Percentiles rank a stretch among this genome's conserved stretches.
Conservation (phyloP, 2,797 vertebrate genomes). For the Catostomus latipinnis region DNA sequence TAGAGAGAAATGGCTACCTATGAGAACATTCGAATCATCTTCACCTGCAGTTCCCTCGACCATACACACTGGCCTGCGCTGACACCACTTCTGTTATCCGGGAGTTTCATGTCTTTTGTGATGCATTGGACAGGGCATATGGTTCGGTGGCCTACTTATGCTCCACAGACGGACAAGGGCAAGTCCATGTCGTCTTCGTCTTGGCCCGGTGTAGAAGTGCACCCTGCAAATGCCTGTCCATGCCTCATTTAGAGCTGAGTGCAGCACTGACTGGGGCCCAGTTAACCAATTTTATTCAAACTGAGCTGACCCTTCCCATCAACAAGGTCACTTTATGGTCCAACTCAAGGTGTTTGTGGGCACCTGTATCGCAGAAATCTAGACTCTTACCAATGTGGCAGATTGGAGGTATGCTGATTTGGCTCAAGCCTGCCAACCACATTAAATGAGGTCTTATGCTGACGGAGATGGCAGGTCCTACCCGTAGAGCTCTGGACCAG, state of each 20-base stretch:
- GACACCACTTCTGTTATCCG: neutral
- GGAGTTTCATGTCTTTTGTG: constrained; percentile 35
- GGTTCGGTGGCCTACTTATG: neutral
- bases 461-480: neutral
- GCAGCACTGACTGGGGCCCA: constrained; percentile 23
- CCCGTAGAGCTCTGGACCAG: neutral
- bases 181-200: neutral
- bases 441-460: neutral
- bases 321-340: constrained; percentile 6
- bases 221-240: neutral
- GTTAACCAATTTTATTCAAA: constrained; percentile 9
- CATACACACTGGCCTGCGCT: neutral
- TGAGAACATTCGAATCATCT: neutral
- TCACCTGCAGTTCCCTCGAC: neutral
- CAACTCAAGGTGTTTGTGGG: neutral
- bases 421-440: neutral
- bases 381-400: neutral
- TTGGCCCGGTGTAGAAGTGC: constrained; percentile 30
- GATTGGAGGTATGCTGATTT: neutral
- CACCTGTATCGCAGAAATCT: neutral
- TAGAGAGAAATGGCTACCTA: constrained; percentile 6
- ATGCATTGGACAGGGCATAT: constrained; percentile 23
- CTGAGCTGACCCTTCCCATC: constrained; percentile 12
- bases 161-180: neutral
- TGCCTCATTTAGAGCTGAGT: constrained; percentile 14